phyloP scores from a whole-genome alignment of 2,113 vertebrate species.

The Hemichromis elongatus region DNA sequence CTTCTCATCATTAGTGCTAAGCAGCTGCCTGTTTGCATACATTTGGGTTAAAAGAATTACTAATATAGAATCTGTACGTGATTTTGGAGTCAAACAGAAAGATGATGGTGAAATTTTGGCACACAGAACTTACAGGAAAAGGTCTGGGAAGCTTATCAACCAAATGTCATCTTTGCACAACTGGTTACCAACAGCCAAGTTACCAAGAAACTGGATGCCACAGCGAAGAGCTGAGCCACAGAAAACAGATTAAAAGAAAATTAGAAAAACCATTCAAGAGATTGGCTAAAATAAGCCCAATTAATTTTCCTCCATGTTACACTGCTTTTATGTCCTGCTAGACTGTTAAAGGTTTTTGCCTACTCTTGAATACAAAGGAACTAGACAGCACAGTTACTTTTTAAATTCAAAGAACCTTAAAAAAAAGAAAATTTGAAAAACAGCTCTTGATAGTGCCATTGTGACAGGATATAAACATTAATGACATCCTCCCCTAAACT shows the following conservation, averaged over 20 bases:
- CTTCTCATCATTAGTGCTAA: constrained; percentile 80
- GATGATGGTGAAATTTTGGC: neutral
- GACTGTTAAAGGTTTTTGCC: neutral
- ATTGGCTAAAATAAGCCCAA: neutral
- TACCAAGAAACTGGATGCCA: constrained; percentile 94
- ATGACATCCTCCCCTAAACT: neutral
- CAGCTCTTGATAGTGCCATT: neutral
- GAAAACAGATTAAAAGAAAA: neutral
- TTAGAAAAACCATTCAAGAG: neutral
- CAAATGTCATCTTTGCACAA: constrained; percentile 85
- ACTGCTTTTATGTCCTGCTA: neutral
- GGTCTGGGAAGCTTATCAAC: constrained; percentile 62
- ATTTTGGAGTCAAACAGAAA: neutral
- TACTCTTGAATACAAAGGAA: neutral
- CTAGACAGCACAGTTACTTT: rapidly evolving
- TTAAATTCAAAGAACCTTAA: rapidly evolving
- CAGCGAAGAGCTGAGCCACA: constrained; percentile 82
- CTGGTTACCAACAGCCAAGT: constrained; percentile 85
- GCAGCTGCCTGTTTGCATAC: constrained; percentile 68
- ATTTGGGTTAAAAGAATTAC: neutral
- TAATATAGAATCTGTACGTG: rapidly evolving
- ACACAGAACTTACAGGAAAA: constrained; percentile 63
- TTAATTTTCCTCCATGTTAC: neutral
- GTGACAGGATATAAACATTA: neutral
- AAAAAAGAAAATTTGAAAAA: neutral